A percentile compares a stretch with the other conserved stretches of the same genome.
phyloP scores from a whole-genome alignment of 2,888 invertebrate species.

The Lycocerus yunnanus region DNA sequence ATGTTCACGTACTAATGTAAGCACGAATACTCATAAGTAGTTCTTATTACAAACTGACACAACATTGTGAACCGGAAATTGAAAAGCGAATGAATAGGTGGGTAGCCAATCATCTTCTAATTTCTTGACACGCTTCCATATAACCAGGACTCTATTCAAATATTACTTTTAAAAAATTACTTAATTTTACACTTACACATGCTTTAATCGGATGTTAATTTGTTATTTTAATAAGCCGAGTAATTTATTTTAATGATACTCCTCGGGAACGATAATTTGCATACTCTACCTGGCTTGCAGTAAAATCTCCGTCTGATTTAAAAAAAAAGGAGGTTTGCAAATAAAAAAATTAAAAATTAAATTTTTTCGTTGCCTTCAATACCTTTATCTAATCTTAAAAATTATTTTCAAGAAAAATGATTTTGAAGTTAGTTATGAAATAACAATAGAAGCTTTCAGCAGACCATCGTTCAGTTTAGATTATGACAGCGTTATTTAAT shows the following conservation, averaged over 20 bases:
- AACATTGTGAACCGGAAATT: conserved; percentile 50
- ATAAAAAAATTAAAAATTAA: neutral
- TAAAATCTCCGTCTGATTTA: neutral
- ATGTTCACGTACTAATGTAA: conserved; percentile 17
- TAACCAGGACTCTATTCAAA: neutral
- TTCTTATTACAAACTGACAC: conserved; percentile 31
- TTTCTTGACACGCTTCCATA: conserved; percentile 24
- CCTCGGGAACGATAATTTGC: neutral
- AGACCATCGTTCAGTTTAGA: neutral
- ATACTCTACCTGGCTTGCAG: neutral
- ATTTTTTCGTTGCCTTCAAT: neutral
- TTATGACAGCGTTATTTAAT: neutral
- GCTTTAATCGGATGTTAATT: neutral
- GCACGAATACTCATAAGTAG: conserved; percentile 21
- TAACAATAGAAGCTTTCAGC: neutral
- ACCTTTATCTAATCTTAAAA: neutral
- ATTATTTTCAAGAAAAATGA: neutral
- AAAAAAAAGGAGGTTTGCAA: neutral
- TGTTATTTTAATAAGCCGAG: neutral
- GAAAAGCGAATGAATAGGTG: conserved; percentile 39
- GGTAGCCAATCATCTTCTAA: conserved; percentile 44
- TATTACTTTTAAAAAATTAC: neutral
- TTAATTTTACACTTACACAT: neutral
- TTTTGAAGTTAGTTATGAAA: neutral
- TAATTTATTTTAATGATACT: neutral